Percentiles rank a stretch among this genome's conserved stretches.
Evolutionary conservation across 2,888 invertebrate genomes (phyloP).

Genomic region (Oconnorella tubifera): DNA sequence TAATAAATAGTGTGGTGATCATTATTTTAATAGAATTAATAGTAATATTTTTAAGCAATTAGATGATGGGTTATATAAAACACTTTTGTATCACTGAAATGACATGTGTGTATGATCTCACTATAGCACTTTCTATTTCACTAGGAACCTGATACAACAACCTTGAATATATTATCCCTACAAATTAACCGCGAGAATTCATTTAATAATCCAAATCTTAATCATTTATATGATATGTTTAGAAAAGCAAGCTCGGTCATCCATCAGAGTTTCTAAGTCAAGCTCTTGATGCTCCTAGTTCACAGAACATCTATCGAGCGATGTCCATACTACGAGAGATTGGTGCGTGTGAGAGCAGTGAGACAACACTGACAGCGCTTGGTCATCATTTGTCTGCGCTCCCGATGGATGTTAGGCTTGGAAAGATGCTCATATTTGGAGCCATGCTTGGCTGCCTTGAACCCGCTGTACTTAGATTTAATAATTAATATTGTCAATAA

Average conservation of each 20-base stretch:
- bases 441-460: conserved; percentile 49
- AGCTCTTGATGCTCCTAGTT: conserved; percentile 48
- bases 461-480: no score
- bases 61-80: no score
- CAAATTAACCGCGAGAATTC: no score
- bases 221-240: conserved; percentile 2
- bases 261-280: conserved; percentile 45
- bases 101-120: no score
- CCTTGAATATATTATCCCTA: no score
- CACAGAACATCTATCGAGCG: conserved; percentile 42
- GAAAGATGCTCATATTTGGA: conserved; percentile 51
- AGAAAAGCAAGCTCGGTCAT: conserved; percentile 51
- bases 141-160: no score
- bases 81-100: no score
- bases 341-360: conserved; percentile 44
- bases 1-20: neutral
- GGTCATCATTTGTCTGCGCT: conserved; percentile 51
- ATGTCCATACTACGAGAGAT: conserved; percentile 47
- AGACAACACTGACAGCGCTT: conserved; percentile 44
- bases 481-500: no score
- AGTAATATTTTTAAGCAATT: neutral
- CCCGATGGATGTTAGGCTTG: conserved; percentile 52
- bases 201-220: neutral
- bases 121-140: no score
- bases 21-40: neutral